These are phyloP conservation scores for Forbesichthys agassizii DNA, from an alignment of 2,113 vertebrate genomes.

Conservation along the genomic window DNA sequence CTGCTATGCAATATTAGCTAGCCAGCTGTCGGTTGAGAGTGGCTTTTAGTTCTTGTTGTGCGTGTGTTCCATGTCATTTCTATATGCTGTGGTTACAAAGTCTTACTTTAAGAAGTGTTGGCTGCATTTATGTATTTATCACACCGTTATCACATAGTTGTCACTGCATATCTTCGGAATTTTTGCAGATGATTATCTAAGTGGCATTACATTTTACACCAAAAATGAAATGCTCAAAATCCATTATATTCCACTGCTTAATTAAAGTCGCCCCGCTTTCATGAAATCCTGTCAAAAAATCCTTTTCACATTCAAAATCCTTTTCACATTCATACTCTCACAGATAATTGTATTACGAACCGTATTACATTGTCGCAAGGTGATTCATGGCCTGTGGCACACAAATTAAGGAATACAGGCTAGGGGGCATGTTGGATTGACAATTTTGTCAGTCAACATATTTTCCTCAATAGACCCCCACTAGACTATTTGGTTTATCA, in stretches of 20 bases:
- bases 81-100: conserved; percentile 23
- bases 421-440: conserved; percentile 26
- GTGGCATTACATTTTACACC: conserved; percentile 57
- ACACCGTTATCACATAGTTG: conserved; percentile 43
- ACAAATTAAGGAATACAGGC: conserved; percentile 56
- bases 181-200: conserved; percentile 70
- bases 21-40: conserved; percentile 53
- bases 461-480: conserved; percentile 33
- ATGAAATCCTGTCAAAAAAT: conserved; percentile 56
- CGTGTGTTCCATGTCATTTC: neutral
- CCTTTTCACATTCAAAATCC: conserved; percentile 23
- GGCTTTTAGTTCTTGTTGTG: neutral
- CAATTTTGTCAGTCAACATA: conserved; percentile 20
- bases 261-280: conserved; percentile 59
- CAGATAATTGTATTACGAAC: conserved; percentile 61
- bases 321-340: conserved; percentile 54
- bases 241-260: conserved; percentile 59
- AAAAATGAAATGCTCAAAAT: conserved; percentile 45
- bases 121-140: conserved; percentile 40
- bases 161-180: conserved; percentile 38
- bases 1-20: conserved; percentile 33
- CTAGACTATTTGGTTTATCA: neutral
- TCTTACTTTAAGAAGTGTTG: conserved; percentile 12
- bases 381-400: conserved; percentile 56
- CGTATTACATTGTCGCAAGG: conserved; percentile 56